Percentiles rank a stretch among this genome's conserved stretches.
phyloP scores from a whole-genome alignment of 2,797 vertebrate genomes.

The Chiloscyllium punctatum region DNA sequence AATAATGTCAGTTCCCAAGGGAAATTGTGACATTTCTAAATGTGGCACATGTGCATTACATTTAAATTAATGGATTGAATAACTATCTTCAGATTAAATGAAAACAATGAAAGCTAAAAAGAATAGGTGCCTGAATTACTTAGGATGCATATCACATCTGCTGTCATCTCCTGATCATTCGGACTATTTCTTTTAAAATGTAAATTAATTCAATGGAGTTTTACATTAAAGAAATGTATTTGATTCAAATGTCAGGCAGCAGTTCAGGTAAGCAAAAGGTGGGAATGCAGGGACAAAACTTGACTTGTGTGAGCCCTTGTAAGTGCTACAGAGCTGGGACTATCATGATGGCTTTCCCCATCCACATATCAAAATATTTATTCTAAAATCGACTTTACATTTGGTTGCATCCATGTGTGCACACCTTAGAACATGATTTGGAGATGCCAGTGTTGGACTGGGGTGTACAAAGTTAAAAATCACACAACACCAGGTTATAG shows the following conservation, averaged over 20 bases:
- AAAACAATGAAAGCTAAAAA: neutral
- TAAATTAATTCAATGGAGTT: neutral
- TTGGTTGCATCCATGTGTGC: neutral
- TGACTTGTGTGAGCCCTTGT: neutral
- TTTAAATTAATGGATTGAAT: neutral
- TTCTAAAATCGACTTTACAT: neutral
- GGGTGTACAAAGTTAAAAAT: too few species aligned
- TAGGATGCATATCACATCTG: neutral
- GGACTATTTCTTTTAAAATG: neutral
- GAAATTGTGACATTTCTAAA: constrained; percentile 14
- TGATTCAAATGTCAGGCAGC: neutral
- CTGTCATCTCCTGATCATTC: neutral
- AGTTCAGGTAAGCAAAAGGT: neutral
- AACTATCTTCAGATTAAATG: neutral
- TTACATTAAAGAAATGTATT: neutral
- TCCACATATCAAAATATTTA: neutral
- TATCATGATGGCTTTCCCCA: neutral
- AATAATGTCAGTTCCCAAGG: neutral
- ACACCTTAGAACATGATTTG: neutral
- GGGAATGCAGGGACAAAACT: neutral
- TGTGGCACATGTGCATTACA: neutral
- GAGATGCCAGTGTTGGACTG: too few species aligned
- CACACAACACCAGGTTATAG: too few species aligned
- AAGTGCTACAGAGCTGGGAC: neutral
- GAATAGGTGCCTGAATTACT: neutral